Conservation (phyloP, 2,113 vertebrate species). For the Poecile atricapillus region DNA sequence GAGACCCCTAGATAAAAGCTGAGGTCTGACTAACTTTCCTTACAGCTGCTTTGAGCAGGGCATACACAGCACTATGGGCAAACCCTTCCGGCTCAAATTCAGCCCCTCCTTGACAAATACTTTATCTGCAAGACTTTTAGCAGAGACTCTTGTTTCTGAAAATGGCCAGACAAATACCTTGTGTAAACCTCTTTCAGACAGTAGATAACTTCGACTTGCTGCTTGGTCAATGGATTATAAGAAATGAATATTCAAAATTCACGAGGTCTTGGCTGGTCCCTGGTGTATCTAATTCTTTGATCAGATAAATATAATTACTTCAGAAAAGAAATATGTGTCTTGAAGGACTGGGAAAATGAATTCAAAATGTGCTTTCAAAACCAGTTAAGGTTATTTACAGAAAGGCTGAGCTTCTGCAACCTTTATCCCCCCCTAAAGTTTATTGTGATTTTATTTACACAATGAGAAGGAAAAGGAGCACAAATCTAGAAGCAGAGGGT, state of each 20-base stretch:
- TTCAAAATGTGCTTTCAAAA: constrained; percentile 48
- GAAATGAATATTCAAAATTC: constrained; percentile 5
- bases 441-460: not conserved
- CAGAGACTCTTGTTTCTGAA: not conserved
- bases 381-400: constrained; percentile 20
- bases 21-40: not conserved
- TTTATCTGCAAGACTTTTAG: not conserved
- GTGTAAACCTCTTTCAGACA: not conserved
- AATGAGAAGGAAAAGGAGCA: not conserved
- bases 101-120: not conserved
- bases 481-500: not conserved
- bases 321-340: not conserved
- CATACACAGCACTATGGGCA: not conserved
- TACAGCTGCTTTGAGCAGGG: not conserved
- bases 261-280: not conserved
- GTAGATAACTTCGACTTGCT: not conserved
- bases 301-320: constrained; percentile 34
- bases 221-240: not conserved
- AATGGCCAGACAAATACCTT: not conserved
- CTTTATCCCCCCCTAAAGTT: not conserved
- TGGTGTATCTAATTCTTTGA: constrained; percentile 12
- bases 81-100: not conserved
- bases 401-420: not conserved
- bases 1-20: constrained; percentile 18
- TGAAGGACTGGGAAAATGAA: constrained; percentile 17